Base-by-base conservation (phyloP, 2,797 vertebrate species). In the Characodon lateralis region DNA sequence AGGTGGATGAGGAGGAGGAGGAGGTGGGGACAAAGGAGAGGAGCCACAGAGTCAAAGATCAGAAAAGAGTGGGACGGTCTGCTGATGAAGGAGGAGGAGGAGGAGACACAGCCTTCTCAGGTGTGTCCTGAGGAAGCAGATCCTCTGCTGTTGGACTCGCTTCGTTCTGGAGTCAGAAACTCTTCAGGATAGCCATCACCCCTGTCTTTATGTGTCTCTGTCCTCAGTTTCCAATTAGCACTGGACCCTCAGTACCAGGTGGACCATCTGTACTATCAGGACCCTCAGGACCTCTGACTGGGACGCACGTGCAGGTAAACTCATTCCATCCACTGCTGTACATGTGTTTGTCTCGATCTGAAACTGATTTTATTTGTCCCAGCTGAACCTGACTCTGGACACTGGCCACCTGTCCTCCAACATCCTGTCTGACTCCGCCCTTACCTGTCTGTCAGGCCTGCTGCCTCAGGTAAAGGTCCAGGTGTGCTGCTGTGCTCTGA, bases 271-370 rank as follows among this genome's bases (percentile, higher is more conserved):
- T 3, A 18, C 51, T 6, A 5, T 53, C 48, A 53, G 74, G 50
- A 76, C 10, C 73, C 3, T 69, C 41, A 26, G 56, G 10, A 56
- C 51, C 31, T 5, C 76, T 26, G 28, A n/a, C 26, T 3, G 69
- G 43, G 46, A 78, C 76, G 2, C 70, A 78, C 24, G 5, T 78
- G 24, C 70, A 72, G 76, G 76, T 78, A 78, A 12, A 61, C 35
- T 46, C 8, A 4, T 1, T 14, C 22, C 7, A 46, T 28, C 14
- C 43, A 26, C 41, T 2, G 24, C 10, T 22, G 24, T 6, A 31
- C 35, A 31, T 14, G 16, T 20, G 7, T 65, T 5, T 39, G 68
- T 48, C 24, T 8, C 22, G 10, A 24, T 24, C 46, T 35, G 58
- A 24, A 31, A 12, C 50, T 18, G 1, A 1, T 26, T 14, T 13